These are phyloP conservation scores for Microctonus aethiopoides DNA, from an alignment of 2,888 invertebrate genomes.

Conservation along the genomic window DNA sequence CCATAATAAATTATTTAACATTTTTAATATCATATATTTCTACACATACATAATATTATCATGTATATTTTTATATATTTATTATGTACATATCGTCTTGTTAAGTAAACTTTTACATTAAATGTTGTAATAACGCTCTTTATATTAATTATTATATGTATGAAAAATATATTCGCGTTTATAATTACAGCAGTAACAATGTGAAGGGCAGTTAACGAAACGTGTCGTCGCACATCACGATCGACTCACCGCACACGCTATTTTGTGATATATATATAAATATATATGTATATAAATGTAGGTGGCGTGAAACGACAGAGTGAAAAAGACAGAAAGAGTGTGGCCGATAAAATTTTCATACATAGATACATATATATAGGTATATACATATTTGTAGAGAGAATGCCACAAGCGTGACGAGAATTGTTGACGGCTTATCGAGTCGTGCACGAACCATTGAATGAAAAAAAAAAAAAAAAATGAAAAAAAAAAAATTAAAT, in stretches of 20 bases:
- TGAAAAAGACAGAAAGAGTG: constrained; percentile 22
- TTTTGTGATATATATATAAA: not conserved
- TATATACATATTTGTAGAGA: not conserved
- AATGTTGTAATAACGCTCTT: not conserved
- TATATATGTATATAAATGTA: too few species aligned
- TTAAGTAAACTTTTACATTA: not conserved
- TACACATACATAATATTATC: too few species aligned
- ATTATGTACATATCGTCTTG: not conserved
- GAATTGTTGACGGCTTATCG: constrained; percentile 24
- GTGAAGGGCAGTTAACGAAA: not conserved
- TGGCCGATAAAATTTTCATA: constrained; percentile 32
- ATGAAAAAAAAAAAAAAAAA: constrained; percentile 1
- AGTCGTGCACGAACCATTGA: constrained; percentile 7
- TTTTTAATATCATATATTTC: too few species aligned
- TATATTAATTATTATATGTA: not conserved
- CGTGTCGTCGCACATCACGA: constrained; percentile 4
- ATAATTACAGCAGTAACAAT: not conserved
- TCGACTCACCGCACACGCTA: constrained; percentile 13
- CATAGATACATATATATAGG: not conserved
- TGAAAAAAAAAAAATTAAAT: constrained; percentile 3
- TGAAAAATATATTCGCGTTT: not conserved
- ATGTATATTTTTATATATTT: too few species aligned
- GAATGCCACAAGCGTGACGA: constrained; percentile 21
- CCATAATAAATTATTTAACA: too few species aligned
- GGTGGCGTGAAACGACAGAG: not conserved